Conservation (phyloP, 2,888 invertebrate genomes). For the Syrphus vitripennis region DNA sequence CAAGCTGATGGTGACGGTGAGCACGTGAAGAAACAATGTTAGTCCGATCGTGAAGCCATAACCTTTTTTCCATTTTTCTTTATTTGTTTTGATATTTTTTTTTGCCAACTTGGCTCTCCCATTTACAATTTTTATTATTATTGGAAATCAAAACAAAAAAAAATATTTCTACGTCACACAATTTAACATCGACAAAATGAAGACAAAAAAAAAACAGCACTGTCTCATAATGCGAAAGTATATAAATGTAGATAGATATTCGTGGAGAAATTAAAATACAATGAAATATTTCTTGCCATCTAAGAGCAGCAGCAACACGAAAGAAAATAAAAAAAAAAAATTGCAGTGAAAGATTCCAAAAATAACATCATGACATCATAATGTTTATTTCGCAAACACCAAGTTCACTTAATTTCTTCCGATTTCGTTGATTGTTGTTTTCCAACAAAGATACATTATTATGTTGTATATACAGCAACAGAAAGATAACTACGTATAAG, state of each 20-base stretch:
- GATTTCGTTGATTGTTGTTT: conserved; percentile 10
- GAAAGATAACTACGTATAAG: neutral
- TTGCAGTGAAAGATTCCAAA: conserved; percentile 62
- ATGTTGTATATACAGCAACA: neutral
- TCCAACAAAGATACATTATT: neutral
- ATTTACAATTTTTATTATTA: conserved; percentile 13
- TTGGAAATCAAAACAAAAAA: conserved; percentile 26
- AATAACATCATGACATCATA: conserved; percentile 69
- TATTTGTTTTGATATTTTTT: conserved; percentile 21
- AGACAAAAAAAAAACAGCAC: neutral
- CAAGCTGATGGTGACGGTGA: neutral
- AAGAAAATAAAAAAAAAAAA: neutral
- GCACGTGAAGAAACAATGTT: conserved; percentile 37
- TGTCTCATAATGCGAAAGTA: neutral
- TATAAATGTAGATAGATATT: neutral
- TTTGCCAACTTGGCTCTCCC: conserved; percentile 6
- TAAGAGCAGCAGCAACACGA: neutral
- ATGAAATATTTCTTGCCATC: conserved; percentile 12
- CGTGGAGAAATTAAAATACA: conserved; percentile 24
- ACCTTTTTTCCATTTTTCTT: conserved; percentile 21
- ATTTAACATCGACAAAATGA: neutral
- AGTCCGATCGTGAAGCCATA: conserved; percentile 48
- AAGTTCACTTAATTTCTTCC: conserved; percentile 52
- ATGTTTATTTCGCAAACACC: conserved; percentile 44
- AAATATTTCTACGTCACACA: conserved; percentile 48